Percentiles rank a stretch among this genome's conserved stretches.
These are phyloP conservation scores for Steinernema carpocapsae DNA, from an alignment of 2,888 invertebrate species.

Conservation along the genomic window DNA sequence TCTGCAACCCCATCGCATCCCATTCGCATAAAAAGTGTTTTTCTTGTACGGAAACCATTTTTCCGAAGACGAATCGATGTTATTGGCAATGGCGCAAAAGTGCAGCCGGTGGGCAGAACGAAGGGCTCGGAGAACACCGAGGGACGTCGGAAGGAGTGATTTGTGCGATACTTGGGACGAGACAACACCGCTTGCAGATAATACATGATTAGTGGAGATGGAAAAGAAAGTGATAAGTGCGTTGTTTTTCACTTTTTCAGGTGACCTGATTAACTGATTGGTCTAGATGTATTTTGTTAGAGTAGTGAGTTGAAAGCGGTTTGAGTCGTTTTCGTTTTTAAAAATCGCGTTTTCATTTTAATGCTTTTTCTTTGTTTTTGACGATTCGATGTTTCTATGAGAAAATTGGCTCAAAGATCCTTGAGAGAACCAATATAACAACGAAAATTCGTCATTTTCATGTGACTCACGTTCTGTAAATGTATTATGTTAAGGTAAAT, in stretches of 20 bases:
- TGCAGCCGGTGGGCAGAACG: not conserved
- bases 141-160: not conserved
- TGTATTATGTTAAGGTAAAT: no score
- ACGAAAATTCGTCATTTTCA: no score
- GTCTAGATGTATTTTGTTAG: not conserved
- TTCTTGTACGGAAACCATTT: conserved; percentile 1
- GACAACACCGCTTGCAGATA: conserved; percentile 19
- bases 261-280: not conserved
- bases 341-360: no score
- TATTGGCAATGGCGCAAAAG: not conserved
- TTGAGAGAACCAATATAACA: no score
- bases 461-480: no score
- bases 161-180: not conserved
- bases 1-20: not conserved
- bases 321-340: no score
- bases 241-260: conserved; percentile 17
- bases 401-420: no score
- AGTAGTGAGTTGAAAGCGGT: not conserved
- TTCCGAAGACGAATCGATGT: not conserved
- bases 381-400: not conserved
- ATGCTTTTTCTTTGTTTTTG: not conserved
- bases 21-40: not conserved
- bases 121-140: not conserved
- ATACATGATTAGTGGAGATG: not conserved
- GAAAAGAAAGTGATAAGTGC: conserved; percentile 16